phyloP scores from a whole-genome alignment of 2,888 invertebrate genomes.

The Psococerastis gibbosa region DNA sequence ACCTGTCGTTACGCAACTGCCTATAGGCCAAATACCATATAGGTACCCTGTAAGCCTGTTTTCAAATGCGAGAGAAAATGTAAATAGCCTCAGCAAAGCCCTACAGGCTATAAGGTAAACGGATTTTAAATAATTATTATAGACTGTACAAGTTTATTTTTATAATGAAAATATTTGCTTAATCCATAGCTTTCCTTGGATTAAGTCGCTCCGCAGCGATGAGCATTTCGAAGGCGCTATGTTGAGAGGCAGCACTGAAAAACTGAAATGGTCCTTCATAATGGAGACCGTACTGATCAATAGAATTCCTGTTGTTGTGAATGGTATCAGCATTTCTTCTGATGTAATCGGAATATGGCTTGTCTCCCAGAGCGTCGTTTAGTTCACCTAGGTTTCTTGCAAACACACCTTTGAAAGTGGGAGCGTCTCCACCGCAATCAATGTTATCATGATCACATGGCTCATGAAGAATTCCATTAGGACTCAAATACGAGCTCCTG shows the following conservation, averaged over 20 bases:
- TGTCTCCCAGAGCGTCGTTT: neutral
- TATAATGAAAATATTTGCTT: no score
- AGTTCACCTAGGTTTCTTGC: constrained; percentile 2
- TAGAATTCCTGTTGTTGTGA: neutral
- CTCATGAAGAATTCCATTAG: neutral
- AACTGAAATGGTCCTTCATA: neutral
- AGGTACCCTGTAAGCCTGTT: no score
- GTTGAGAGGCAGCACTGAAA: neutral
- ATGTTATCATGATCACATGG: neutral
- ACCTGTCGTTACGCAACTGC: no score
- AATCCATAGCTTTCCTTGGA: no score
- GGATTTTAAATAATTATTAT: no score
- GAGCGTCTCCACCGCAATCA: constrained; percentile 2
- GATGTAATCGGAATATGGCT: neutral
- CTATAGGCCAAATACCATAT: no score
- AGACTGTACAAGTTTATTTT: no score
- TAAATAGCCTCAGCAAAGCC: no score
- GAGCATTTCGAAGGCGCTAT: neutral
- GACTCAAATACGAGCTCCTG: neutral
- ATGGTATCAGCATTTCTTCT: neutral
- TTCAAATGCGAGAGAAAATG: no score
- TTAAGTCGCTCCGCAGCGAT: neutral
- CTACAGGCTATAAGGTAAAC: no score
- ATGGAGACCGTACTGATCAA: neutral
- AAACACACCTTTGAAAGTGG: constrained; percentile 2